phyloP scores from a whole-genome alignment of 2,888 invertebrate genomes.

The Macrophya annulata region DNA sequence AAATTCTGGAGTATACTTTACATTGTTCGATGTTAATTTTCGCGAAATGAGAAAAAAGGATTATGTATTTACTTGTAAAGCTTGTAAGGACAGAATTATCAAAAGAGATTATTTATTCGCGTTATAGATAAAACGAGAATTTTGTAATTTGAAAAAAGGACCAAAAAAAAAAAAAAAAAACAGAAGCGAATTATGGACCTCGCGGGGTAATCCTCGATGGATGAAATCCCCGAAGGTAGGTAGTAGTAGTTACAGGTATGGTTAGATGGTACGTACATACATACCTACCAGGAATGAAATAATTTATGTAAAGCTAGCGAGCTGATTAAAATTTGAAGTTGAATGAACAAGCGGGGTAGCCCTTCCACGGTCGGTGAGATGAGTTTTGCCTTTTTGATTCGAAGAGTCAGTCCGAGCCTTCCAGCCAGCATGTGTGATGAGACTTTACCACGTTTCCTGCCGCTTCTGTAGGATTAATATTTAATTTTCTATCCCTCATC shows the following conservation, averaged over 20 bases:
- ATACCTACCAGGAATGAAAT: conserved; percentile 44
- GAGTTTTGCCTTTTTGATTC: conserved; percentile 62
- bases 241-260: not conserved
- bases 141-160: not conserved
- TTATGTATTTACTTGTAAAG: not conserved
- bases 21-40: not conserved
- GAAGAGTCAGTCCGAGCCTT: conserved; percentile 56
- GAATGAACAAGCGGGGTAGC: conserved; percentile 60
- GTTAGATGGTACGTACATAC: too few relatives aligned
- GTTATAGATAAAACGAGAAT: not conserved
- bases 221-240: not conserved
- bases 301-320: conserved; percentile 59
- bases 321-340: conserved; percentile 74
- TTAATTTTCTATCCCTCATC: conserved; percentile 74
- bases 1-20: not conserved
- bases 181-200: too few relatives aligned
- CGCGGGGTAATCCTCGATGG: not conserved
- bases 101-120: not conserved
- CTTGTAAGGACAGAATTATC: not conserved
- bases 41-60: not conserved
- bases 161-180: too few relatives aligned
- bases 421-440: conserved; percentile 68
- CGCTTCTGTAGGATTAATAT: conserved; percentile 73
- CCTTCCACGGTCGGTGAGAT: conserved; percentile 53
- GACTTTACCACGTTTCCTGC: conserved; percentile 65